Conservation (phyloP, 2,888 invertebrate genomes). For the Xiphydria camelus region DNA sequence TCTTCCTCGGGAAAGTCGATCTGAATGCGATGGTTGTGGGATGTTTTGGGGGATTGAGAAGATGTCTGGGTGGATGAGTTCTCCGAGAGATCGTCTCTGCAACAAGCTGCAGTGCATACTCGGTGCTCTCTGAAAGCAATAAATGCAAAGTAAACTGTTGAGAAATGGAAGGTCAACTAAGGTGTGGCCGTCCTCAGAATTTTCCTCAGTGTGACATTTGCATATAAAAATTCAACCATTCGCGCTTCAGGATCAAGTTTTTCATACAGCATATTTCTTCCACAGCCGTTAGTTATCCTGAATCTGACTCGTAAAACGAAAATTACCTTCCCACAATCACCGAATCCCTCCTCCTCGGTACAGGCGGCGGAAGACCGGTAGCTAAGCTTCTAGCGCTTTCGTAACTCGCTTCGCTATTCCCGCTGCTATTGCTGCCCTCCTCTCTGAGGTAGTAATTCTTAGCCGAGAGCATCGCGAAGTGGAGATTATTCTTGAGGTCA, state of each 20-base stretch:
- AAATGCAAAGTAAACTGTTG: no score
- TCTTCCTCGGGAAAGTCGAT: conserved; percentile 42
- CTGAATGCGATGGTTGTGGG: conserved; percentile 40
- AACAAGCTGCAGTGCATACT: conserved; percentile 54
- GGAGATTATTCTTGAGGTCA: conserved; percentile 62
- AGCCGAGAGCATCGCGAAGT: conserved; percentile 54
- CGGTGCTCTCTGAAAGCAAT: conserved; percentile 45
- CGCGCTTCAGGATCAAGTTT: no score
- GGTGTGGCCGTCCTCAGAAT: no score
- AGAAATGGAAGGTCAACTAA: no score
- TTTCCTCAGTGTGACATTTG: conserved; percentile 1
- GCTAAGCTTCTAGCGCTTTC: conserved; percentile 46
- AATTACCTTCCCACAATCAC: conserved; percentile 41
- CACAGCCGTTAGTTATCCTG: no score
- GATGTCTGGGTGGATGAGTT: conserved; percentile 50
- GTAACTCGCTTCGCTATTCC: conserved; percentile 51
- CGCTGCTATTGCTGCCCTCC: conserved; percentile 38
- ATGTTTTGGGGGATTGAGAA: conserved; percentile 42
- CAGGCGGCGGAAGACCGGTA: conserved; percentile 49
- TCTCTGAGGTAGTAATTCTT: conserved; percentile 49
- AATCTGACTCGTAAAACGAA: not conserved
- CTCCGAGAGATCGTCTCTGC: conserved; percentile 51
- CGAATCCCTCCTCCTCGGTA: conserved; percentile 51
- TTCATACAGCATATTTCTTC: no score
- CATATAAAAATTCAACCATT: no score